These are phyloP conservation scores for Pogonus chalceus DNA, from an alignment of 1,140 invertebrate species.

Conservation along the genomic window DNA sequence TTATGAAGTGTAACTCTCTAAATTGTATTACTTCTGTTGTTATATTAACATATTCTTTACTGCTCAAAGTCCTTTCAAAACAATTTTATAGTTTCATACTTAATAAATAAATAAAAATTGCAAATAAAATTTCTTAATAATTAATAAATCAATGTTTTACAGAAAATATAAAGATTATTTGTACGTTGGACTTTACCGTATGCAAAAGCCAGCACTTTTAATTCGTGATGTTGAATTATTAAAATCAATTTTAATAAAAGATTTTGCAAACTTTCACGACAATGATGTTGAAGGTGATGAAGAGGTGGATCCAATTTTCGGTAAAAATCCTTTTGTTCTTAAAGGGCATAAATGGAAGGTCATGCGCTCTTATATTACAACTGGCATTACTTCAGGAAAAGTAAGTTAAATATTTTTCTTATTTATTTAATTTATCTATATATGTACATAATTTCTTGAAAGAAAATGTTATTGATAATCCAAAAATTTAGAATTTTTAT, in stretches of 20 bases:
- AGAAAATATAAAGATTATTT: slow-evolving; percentile 30
- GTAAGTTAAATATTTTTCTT: slow-evolving; percentile 19
- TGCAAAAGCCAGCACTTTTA: slow-evolving; percentile 31
- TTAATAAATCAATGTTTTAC: no score
- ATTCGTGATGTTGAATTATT: slow-evolving; percentile 35
- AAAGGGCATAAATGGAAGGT: slow-evolving; percentile 43
- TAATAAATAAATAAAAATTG: no score
- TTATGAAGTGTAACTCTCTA: no score
- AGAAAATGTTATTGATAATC: not conserved
- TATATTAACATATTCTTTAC: no score
- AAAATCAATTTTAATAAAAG: slow-evolving; percentile 31
- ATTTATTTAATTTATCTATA: not conserved
- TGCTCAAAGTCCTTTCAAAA: no score
- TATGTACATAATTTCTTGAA: not conserved
- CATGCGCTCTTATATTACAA: slow-evolving; percentile 40
- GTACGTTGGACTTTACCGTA: slow-evolving; percentile 36
- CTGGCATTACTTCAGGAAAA: slow-evolving; percentile 41
- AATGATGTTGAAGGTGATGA: slow-evolving; percentile 28
- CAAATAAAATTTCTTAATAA: no score
- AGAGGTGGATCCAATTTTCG: slow-evolving; percentile 34
- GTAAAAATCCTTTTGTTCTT: slow-evolving; percentile 36
- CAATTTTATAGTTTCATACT: no score
- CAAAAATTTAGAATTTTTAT: no score
- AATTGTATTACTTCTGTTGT: no score
- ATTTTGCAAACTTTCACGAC: slow-evolving; percentile 29